Percentiles rank a stretch among this genome's conserved stretches.
These are phyloP conservation scores for Brachynemurus nebulosus DNA, from an alignment of 2,888 invertebrate species.

Conservation along the genomic window DNA sequence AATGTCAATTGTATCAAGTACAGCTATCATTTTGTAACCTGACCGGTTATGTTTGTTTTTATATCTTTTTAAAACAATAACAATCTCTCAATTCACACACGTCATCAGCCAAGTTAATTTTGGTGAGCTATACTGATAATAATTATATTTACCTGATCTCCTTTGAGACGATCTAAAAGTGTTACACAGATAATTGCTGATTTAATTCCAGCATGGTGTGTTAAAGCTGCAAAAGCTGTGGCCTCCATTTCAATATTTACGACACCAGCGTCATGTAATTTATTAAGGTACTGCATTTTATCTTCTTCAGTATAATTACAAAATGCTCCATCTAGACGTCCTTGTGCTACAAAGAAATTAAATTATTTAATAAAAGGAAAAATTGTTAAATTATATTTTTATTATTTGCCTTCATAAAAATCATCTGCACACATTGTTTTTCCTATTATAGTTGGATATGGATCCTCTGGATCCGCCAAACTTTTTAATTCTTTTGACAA, in stretches of 20 bases:
- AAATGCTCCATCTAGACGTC: conserved; percentile 90
- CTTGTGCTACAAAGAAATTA: conserved; percentile 54
- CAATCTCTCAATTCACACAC: too few species aligned
- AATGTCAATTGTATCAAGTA: too few species aligned
- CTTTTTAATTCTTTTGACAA: conserved; percentile 66
- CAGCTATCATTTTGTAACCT: too few species aligned
- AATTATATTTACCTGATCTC: conserved; percentile 79
- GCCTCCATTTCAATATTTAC: conserved; percentile 98
- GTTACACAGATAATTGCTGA: conserved; percentile 92
- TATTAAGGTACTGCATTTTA: conserved; percentile 74
- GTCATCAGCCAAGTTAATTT: too few species aligned
- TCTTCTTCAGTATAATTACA: conserved; percentile 87
- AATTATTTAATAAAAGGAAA: not conserved
- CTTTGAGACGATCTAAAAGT: conserved; percentile 78
- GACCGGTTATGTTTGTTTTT: too few species aligned
- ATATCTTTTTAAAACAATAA: too few species aligned
- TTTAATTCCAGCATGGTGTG: conserved; percentile 83
- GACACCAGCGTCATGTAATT: conserved; percentile 63
- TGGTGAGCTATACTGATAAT: too few species aligned
- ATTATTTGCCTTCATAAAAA: conserved; percentile 84
- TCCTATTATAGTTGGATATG: conserved; percentile 76
- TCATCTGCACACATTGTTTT: conserved; percentile 95
- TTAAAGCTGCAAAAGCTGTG: conserved; percentile 82
- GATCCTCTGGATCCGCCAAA: conserved; percentile 60
- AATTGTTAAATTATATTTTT: not conserved